Evolutionary conservation across 2,888 invertebrate genomes (phyloP), one percentile per base, ranked within the genome.

Genomic region (Andrena fulva): DNA sequence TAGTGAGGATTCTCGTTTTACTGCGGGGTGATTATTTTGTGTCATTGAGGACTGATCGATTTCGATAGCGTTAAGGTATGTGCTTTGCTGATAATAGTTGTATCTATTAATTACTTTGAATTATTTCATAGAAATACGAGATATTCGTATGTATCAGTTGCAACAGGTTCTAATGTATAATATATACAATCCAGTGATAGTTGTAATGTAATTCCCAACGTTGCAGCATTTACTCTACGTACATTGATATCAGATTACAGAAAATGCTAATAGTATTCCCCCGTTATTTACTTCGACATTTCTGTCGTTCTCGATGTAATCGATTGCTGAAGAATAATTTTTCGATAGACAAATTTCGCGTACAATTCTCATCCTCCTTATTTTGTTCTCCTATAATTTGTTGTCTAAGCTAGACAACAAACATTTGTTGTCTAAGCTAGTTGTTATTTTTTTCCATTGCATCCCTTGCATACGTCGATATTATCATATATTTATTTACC

Each of bases 121-220:
- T 69, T 48, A 42, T 63, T 33, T 24, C 12, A 54, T 24, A 0
- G 82, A 70, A 82, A 82, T 5, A 3, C 29, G 69, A 82, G 70
- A 80, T 59, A 59, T 75, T 42, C 48, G 27, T 24, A 50, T 16
- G 50, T 48, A 69, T 60, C 69, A 72, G 24, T 50, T 52, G 8
- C 54, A 31, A 72, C 31, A 16, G 31, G 66, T 52, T 42, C 6
- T 8, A 66, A 27, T 27, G 7, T 29, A 42, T 50, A 24, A 12
- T 29, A 29, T 68, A 42, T 42, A 16, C 0, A 42, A 42, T 5
- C 16, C 42, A 42, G 42, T 35, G 48, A 35, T 24, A 27, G 24
- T 48, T 33, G 52, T 64, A 70, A 75, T 33, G 16, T 16, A 59
- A 52, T 76, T 80, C 63, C 64, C 24, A 59, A 48, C 12, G 33